These are phyloP conservation scores for Phengaris alcon DNA, from an alignment of 2,888 invertebrate genomes.

Conservation along the genomic window DNA sequence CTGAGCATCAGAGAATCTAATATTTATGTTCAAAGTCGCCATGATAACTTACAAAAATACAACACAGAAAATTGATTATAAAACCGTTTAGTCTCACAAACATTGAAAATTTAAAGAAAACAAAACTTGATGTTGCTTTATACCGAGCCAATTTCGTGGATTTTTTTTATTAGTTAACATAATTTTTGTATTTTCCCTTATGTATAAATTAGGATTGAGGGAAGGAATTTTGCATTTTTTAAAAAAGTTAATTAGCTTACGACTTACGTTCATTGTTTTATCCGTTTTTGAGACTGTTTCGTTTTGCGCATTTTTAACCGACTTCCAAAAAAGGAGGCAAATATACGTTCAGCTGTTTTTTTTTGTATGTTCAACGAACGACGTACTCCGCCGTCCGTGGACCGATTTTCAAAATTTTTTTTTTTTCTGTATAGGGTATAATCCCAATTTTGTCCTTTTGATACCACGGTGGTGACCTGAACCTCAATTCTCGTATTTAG, in stretches of 20 bases:
- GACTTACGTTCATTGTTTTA: background rate
- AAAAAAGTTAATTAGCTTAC: constrained; percentile 12
- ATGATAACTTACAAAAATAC: background rate
- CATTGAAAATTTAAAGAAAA: constrained; percentile 14
- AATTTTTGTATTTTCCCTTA: constrained; percentile 12
- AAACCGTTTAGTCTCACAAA: background rate
- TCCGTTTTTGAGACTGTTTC: background rate
- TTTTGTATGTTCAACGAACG: too few relatives aligned
- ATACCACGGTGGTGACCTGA: too few relatives aligned
- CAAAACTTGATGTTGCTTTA: background rate
- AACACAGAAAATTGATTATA: background rate
- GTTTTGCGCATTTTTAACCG: too few relatives aligned
- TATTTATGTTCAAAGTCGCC: background rate
- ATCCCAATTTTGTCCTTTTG: too few relatives aligned
- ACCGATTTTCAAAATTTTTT: too few relatives aligned
- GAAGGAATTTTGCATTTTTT: background rate
- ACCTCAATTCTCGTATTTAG: too few relatives aligned
- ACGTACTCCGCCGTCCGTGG: too few relatives aligned
- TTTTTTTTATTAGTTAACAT: background rate
- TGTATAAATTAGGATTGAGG: background rate
- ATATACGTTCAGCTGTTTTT: too few relatives aligned
- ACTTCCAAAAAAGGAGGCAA: too few relatives aligned
- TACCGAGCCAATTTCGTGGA: constrained; percentile 3
- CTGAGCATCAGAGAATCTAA: background rate
- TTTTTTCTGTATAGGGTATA: too few relatives aligned